Evolutionary conservation across 2,113 vertebrate species (phyloP).

Genomic region (Pachypanchax playfairii): DNA sequence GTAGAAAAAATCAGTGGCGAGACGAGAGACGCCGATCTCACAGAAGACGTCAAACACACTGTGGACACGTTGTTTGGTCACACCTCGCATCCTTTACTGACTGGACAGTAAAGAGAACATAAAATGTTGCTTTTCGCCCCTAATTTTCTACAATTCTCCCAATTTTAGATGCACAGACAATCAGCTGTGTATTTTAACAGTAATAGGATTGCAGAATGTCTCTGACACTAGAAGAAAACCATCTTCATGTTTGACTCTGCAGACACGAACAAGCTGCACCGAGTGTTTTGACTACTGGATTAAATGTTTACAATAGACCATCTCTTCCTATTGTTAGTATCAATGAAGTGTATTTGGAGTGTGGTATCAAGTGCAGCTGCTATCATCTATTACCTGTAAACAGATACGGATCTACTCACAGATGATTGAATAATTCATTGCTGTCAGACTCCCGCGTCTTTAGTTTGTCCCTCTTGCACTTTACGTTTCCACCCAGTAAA

Average conservation of each 20-base stretch:
- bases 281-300: conserved; percentile 38
- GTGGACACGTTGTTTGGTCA: conserved; percentile 54
- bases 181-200: conserved; percentile 30
- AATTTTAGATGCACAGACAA: not conserved
- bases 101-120: conserved; percentile 50
- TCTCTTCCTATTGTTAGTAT: conserved; percentile 51
- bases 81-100: conserved; percentile 59
- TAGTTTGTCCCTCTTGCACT: conserved; percentile 30
- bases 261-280: conserved; percentile 19
- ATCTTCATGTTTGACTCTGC: conserved; percentile 10
- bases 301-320: conserved; percentile 48
- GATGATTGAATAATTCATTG: conserved; percentile 77
- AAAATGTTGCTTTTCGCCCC: not conserved
- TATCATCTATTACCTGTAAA: conserved; percentile 67
- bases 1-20: conserved; percentile 12
- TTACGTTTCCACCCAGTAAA: conserved; percentile 28
- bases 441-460: conserved; percentile 51
- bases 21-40: conserved; percentile 26
- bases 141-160: not conserved
- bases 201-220: too few relatives aligned
- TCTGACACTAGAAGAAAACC: too few relatives aligned
- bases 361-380: conserved; percentile 45
- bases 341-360: conserved; percentile 37
- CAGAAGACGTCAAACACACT: conserved; percentile 55
- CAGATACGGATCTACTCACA: conserved; percentile 66